Evolutionary conservation across 2,888 invertebrate genomes (phyloP).

Genomic region (Tethea ocularis): DNA sequence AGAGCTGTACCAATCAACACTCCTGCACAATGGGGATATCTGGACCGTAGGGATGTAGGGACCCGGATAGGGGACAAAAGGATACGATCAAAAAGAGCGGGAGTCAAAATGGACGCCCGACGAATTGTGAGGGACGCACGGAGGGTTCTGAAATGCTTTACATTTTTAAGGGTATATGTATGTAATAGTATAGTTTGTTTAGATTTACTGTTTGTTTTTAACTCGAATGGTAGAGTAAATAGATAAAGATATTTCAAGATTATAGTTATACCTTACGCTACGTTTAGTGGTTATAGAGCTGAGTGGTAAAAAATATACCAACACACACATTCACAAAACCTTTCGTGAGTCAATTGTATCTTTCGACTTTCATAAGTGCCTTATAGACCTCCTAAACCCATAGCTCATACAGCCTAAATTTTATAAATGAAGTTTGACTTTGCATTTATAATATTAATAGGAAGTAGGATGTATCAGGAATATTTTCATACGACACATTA

Average conservation of each 20-base stretch:
- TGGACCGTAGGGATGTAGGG: conserved; percentile 44
- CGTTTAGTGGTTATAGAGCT: too few species aligned
- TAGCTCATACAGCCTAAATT: too few species aligned
- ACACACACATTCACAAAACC: too few species aligned
- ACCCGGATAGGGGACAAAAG: conserved; percentile 25
- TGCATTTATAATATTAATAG: too few species aligned
- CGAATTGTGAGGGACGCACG: conserved; percentile 42
- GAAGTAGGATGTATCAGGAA: too few species aligned
- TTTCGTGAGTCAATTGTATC: too few species aligned
- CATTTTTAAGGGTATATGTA: conserved; percentile 11
- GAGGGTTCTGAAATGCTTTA: conserved; percentile 19
- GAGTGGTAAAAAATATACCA: too few species aligned
- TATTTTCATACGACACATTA: too few species aligned
- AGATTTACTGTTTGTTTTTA: neutral
- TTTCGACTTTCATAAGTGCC: too few species aligned
- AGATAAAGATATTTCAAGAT: neutral
- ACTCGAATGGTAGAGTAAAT: neutral
- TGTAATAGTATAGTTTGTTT: conserved; percentile 12
- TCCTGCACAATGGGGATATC: conserved; percentile 47
- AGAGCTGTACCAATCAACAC: conserved; percentile 78
- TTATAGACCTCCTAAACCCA: too few species aligned
- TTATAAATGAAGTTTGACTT: too few species aligned
- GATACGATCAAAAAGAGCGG: conserved; percentile 27
- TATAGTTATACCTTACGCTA: neutral
- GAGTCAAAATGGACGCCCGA: conserved; percentile 48